Evolutionary conservation across 2,888 invertebrate species (phyloP).

Genomic region (Resseliella maxima): DNA sequence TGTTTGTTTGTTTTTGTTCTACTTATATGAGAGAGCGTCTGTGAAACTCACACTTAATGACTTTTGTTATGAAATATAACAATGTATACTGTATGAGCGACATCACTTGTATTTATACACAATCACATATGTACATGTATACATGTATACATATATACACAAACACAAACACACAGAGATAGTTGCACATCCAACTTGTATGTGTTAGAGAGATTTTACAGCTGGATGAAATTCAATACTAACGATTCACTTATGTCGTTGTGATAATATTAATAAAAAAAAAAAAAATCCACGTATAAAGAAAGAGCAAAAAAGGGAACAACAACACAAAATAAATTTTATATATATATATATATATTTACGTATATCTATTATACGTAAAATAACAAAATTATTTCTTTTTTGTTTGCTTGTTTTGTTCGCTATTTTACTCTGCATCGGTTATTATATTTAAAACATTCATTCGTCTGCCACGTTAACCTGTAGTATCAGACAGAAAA

Average conservation of each 20-base stretch:
- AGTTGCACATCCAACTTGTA: neutral
- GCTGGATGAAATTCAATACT: slow-evolving; percentile 48
- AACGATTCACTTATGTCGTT: slow-evolving; percentile 24
- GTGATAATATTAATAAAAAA: slow-evolving; percentile 25
- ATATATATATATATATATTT: no score
- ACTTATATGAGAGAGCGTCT: neutral
- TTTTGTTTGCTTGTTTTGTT: slow-evolving; percentile 9
- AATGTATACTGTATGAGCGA: neutral
- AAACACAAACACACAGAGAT: neutral
- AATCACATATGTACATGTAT: neutral
- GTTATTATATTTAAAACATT: slow-evolving; percentile 34
- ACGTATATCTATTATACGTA: slow-evolving; percentile 36
- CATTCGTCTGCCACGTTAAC: slow-evolving; percentile 29
- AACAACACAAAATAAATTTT: slow-evolving; percentile 34
- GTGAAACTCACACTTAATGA: neutral
- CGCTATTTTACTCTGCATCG: slow-evolving; percentile 6
- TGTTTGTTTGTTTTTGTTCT: slow-evolving; percentile 19
- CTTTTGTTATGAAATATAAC: neutral
- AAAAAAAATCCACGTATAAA: slow-evolving; percentile 32
- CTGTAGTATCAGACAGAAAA: neutral
- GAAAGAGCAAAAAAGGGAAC: slow-evolving; percentile 36
- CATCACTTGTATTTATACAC: neutral
- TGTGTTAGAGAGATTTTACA: slow-evolving; percentile 43
- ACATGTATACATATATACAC: neutral
- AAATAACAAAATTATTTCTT: neutral